phyloP scores from a whole-genome alignment of 2,113 vertebrate genomes.

The Petroica traversi region DNA sequence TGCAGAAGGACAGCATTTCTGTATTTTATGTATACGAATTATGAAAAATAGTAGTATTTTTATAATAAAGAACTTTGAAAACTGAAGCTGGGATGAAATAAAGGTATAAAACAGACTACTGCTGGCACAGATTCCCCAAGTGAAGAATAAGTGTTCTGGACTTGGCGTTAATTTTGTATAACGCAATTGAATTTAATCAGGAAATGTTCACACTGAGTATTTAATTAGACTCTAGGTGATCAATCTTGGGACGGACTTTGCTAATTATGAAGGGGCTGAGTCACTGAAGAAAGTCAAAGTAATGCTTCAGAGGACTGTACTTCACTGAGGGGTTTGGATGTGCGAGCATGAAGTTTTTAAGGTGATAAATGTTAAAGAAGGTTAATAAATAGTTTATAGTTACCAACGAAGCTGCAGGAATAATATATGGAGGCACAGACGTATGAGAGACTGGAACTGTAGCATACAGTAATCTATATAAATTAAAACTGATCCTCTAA shows the following conservation, averaged over 20 bases:
- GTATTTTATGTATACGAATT: background rate
- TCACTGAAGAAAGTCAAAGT: background rate
- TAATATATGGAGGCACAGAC: background rate
- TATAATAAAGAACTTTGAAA: background rate
- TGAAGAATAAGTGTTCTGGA: background rate
- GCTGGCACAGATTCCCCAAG: background rate
- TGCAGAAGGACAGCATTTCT: background rate
- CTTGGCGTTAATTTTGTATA: background rate
- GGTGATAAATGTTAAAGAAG: background rate
- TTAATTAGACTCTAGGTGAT: slow-evolving; percentile 38
- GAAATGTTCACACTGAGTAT: background rate
- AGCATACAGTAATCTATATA: background rate
- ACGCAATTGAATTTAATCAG: slow-evolving; percentile 14
- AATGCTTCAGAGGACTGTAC: background rate
- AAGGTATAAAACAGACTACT: background rate
- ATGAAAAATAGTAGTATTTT: background rate
- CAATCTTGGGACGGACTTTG: background rate
- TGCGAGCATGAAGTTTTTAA: background rate
- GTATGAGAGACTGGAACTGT: background rate
- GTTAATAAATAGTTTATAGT: background rate
- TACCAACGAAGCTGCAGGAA: background rate
- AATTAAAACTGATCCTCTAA: background rate
- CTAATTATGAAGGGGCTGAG: slow-evolving; percentile 41
- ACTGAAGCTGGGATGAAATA: background rate
- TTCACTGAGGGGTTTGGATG: background rate